Evolutionary conservation across 1,140 invertebrate genomes (phyloP), one percentile per base, ranked within the genome.

Genomic region (Coboldia fuscipes): DNA sequence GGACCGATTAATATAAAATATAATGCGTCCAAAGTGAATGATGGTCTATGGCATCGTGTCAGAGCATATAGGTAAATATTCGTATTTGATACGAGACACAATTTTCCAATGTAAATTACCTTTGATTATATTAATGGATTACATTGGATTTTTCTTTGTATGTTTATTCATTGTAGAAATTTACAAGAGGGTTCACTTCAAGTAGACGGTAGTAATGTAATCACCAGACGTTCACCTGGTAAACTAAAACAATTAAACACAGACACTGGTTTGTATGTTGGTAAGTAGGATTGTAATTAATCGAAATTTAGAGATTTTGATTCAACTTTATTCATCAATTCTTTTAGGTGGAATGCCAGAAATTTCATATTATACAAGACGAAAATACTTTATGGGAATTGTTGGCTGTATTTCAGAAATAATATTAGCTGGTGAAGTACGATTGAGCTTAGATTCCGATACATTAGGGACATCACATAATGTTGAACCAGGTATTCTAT

Each of bases 21-120:
- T 42, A 93, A 93, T 59, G 65, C 68, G 39, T 80, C 81, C n/a
- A 72, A 69, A 53, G 69, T 93, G 20, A 79, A 88, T 56, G 85
- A 94, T 57, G 85, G 85, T 34, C 62, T 84, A 24, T 94, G 88
- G 88, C 88, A 96, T 57, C 65, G 78, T 38, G 69, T 92, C 17
- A 68, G 75, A 56, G 78, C 81, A 19, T 72, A 82, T 20, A 83
- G 88, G 88, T 92, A 61, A 55, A 45, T 30, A 13, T 17, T n/a
- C n/a, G n/a, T n/a, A n/a, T n/a, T n/a, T n/a, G n/a, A n/a, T n/a
- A 14, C 5, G 16, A 22, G 9, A 1, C 16, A 19, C 14, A 26
- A 12, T n/a, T 18, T n/a, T 31, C 21, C 15, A 14, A 8, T n/a
- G 5, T 9, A 18, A 27, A 29, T 28, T 20, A 21, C 7, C 13